Percentiles rank a stretch among this genome's conserved stretches.
Conservation (phyloP, 92 coral and sea anemone species). For the Meandrina meandrites region DNA sequence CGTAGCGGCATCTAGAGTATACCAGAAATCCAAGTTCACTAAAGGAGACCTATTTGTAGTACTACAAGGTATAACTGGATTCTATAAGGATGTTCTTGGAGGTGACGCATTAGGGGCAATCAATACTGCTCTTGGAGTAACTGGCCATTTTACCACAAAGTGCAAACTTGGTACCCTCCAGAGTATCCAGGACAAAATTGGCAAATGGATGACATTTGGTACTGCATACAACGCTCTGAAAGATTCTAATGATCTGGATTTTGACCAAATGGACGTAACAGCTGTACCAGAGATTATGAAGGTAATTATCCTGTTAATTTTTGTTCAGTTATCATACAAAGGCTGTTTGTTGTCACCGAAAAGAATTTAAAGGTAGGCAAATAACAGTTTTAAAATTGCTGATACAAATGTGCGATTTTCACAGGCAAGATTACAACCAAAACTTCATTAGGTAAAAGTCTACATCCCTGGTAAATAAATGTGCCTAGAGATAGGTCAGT, state of each 20-base stretch:
- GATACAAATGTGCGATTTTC: too few relatives aligned
- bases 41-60: not conserved
- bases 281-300: constrained; percentile 52
- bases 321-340: too few relatives aligned
- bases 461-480: too few relatives aligned
- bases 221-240: constrained; percentile 19
- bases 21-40: constrained; percentile 7
- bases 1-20: not conserved
- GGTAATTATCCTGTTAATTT: not conserved
- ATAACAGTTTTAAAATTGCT: too few relatives aligned
- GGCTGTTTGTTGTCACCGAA: too few relatives aligned
- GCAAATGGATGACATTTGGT: constrained; percentile 40
- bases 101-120: constrained; percentile 3
- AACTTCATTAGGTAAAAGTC: too few relatives aligned
- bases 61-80: constrained; percentile 1
- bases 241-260: constrained; percentile 43
- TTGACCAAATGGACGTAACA: constrained; percentile 25
- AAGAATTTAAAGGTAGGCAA: too few relatives aligned
- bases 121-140: not conserved
- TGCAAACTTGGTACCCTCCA: constrained; percentile 35
- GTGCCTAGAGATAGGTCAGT: too few relatives aligned
- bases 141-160: constrained; percentile 30
- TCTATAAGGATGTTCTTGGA: too few relatives aligned
- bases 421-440: too few relatives aligned
- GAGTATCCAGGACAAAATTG: constrained; percentile 1